Evolutionary conservation across 2,888 invertebrate genomes (phyloP), one percentile per base, ranked within the genome.

Genomic region (Nebria brevicollis): DNA sequence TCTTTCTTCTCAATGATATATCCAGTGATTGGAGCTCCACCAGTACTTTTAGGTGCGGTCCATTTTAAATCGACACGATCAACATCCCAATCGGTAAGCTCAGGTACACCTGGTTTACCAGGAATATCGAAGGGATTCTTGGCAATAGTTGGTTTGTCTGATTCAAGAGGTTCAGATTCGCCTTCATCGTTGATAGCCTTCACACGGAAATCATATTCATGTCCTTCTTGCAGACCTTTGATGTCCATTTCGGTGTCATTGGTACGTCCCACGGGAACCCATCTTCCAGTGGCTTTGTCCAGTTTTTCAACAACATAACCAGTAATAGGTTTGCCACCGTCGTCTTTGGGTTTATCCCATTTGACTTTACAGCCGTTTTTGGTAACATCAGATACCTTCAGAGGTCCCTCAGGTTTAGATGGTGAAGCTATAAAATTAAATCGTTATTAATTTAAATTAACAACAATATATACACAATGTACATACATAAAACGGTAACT

Each of bases 81-180:
- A 82, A 95, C 95, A 88, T 96, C 96, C 94, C 97, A 98, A 87
- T 97, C 97, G 74, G 94, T 94, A 84, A 98, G 92, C 82, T 94
- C 94, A 0, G 98, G 98, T 66, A 93, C 93, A 66, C 96, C 95
- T 2, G 98, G 98, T 87, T 97, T 96, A 79, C 95, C 94, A 82
- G 97, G 94, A 84, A 94, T 91, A 87, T 97, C 97, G 88, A 94
- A 99, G 84, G 99, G 99, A 92, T 99, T 99, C 91, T 99, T 99
- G 34, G 99, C 98, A 20, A 95, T 88, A 82, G 95, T 96, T 2
- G 95, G 93, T 85, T 94, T 93, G 77, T 97, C 96, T n/a, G 97
- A 96, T 88, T 97, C 96, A 83, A 98, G 89, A 7, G 99, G 98
- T 86, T 99, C 97, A 0, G 97, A 96, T 89, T 97, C 97, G 20